Evolutionary conservation across 1,140 invertebrate genomes (phyloP).

Genomic region (Drosophila melanica): DNA sequence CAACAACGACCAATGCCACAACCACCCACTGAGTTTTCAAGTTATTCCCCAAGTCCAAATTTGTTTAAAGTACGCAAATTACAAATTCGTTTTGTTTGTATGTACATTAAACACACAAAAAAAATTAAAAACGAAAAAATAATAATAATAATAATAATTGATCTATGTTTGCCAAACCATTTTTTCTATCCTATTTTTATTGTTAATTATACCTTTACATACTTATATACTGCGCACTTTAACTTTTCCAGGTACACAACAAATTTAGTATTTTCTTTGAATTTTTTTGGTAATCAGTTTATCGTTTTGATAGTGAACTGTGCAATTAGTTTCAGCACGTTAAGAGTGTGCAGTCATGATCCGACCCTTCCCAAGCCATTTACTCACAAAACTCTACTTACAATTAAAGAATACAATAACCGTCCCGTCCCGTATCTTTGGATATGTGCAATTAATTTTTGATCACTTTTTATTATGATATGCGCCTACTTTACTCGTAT

Average conservation of each 20-base stretch:
- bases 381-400: conserved; percentile 7
- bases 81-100: conserved; percentile 44
- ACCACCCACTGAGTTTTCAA: conserved; percentile 56
- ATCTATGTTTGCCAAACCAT: conserved; percentile 12
- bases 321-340: conserved; percentile 32
- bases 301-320: conserved; percentile 28
- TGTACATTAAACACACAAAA: conserved; percentile 51
- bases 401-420: conserved; percentile 35
- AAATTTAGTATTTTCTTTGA: conserved; percentile 33
- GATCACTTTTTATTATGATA: conserved; percentile 69
- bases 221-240: conserved; percentile 32
- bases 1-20: conserved; percentile 32
- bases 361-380: conserved; percentile 20
- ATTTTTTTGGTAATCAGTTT: conserved; percentile 39
- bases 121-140: conserved; percentile 8
- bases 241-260: conserved; percentile 54
- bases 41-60: conserved; percentile 55
- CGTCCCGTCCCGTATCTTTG: conserved; percentile 61
- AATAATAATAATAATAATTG: not conserved
- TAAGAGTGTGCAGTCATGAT: conserved; percentile 42
- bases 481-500: conserved; percentile 63
- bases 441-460: conserved; percentile 66
- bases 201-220: conserved; percentile 10
- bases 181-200: conserved; percentile 14
- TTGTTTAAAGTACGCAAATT: conserved; percentile 65